These are phyloP conservation scores for Luperina testacea DNA, from an alignment of 2,888 invertebrate species.

Conservation along the genomic window DNA sequence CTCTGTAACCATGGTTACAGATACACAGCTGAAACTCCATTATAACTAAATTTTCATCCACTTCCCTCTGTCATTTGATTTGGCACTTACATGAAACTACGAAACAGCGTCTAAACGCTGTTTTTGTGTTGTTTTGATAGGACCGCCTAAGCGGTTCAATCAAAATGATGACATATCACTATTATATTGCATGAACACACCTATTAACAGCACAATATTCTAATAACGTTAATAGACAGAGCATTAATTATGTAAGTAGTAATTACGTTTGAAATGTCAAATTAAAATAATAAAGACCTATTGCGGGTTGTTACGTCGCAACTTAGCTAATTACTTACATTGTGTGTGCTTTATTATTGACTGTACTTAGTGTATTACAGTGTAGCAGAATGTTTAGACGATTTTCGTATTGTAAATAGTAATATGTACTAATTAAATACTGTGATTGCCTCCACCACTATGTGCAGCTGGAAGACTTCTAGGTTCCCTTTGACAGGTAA, in stretches of 20 bases:
- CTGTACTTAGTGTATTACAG: constrained; percentile 12
- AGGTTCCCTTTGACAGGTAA: not conserved
- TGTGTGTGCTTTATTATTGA: constrained; percentile 14
- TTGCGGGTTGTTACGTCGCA: constrained; percentile 21
- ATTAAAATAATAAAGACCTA: constrained; percentile 46
- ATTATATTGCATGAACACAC: constrained; percentile 12
- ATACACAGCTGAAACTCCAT: not conserved
- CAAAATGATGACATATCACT: not conserved
- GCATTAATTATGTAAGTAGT: constrained; percentile 50
- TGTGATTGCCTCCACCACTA: not conserved
- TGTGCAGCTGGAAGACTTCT: not conserved
- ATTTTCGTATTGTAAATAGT: not conserved
- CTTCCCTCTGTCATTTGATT: not conserved
- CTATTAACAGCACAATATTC: constrained; percentile 38
- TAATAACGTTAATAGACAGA: constrained; percentile 50
- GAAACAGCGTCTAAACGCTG: too few relatives aligned
- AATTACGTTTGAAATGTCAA: constrained; percentile 42
- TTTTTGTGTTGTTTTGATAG: too few relatives aligned
- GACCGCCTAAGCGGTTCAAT: not conserved
- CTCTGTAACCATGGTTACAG: not conserved
- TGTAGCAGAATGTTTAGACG: not conserved
- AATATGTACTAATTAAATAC: not conserved
- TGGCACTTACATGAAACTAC: not conserved
- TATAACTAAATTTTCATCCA: not conserved
- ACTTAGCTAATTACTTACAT: constrained; percentile 32